Evolutionary conservation across 2,888 invertebrate genomes (phyloP).

Genomic region (Heteromurus nitidus): DNA sequence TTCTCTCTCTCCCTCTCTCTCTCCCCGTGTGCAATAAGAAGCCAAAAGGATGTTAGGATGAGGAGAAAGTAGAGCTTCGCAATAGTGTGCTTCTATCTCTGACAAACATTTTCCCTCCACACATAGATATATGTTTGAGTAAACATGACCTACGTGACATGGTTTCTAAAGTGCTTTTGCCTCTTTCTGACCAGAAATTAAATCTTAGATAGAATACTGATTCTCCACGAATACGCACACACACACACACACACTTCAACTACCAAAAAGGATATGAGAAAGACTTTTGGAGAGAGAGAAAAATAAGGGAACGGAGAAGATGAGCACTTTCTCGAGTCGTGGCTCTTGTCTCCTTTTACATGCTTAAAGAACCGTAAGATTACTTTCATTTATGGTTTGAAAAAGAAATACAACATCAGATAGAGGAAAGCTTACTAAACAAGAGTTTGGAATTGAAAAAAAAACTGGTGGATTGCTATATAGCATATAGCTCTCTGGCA

Average conservation of each 20-base stretch:
- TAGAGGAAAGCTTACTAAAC: conserved; percentile 19
- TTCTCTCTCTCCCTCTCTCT: neutral
- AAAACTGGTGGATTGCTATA: conserved; percentile 9
- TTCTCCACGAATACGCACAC: conserved; percentile 12
- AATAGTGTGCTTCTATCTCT: neutral
- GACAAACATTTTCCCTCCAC: neutral
- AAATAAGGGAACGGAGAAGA: neutral
- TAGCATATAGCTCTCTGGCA: too few relatives aligned
- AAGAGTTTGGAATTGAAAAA: conserved; percentile 19
- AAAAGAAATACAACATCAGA: neutral
- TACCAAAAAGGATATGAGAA: conserved; percentile 16
- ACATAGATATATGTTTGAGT: conserved; percentile 59
- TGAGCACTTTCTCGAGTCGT: conserved; percentile 36
- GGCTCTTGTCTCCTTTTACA: conserved; percentile 57
- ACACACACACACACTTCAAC: conserved; percentile 27
- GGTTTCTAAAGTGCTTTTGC: conserved; percentile 61
- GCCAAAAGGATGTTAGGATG: conserved; percentile 3
- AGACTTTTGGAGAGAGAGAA: conserved; percentile 13
- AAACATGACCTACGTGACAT: conserved; percentile 71
- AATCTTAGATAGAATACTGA: conserved; percentile 68
- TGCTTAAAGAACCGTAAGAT: conserved; percentile 63
- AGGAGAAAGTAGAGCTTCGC: neutral
- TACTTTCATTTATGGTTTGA: conserved; percentile 32
- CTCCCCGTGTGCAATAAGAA: neutral
- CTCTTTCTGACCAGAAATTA: conserved; percentile 68